These are phyloP conservation scores for Choristoneura fumiferana DNA, from an alignment of 1,140 invertebrate genomes.

Conservation along the genomic window DNA sequence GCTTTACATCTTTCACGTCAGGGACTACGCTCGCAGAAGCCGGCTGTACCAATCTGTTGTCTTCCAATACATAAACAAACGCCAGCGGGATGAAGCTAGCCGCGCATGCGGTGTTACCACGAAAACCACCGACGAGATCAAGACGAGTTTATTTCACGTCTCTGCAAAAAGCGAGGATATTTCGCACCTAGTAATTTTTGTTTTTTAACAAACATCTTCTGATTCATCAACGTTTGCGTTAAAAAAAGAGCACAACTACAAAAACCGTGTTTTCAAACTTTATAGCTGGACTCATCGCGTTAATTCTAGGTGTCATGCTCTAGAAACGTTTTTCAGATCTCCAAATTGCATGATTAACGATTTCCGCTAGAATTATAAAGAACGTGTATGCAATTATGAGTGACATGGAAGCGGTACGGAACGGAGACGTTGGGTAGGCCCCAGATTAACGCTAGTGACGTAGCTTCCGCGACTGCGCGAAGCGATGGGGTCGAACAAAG, in stretches of 20 bases:
- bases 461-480: conserved; percentile 67
- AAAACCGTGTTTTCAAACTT: too few relatives aligned
- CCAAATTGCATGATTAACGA: too few relatives aligned
- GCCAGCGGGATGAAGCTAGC: conserved; percentile 66
- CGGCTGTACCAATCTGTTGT: conserved; percentile 72
- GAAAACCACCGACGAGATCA: neutral
- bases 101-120: conserved; percentile 32
- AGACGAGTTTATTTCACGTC: too few relatives aligned
- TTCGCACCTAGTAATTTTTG: too few relatives aligned
- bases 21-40: conserved; percentile 43
- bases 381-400: neutral
- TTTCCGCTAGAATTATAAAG: neutral
- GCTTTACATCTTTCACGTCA: conserved; percentile 12
- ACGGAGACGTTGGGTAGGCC: conserved; percentile 33
- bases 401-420: conserved; percentile 19
- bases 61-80: conserved; percentile 76
- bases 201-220: too few relatives aligned
- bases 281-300: too few relatives aligned
- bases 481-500: conserved; percentile 34
- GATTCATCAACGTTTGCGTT: too few relatives aligned
- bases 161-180: too few relatives aligned
- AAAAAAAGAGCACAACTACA: too few relatives aligned
- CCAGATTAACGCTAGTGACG: conserved; percentile 63
- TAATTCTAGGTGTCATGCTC: too few relatives aligned
- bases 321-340: too few relatives aligned